phyloP scores from a whole-genome alignment of 2,113 vertebrate genomes.

The Ondatra zibethicus region DNA sequence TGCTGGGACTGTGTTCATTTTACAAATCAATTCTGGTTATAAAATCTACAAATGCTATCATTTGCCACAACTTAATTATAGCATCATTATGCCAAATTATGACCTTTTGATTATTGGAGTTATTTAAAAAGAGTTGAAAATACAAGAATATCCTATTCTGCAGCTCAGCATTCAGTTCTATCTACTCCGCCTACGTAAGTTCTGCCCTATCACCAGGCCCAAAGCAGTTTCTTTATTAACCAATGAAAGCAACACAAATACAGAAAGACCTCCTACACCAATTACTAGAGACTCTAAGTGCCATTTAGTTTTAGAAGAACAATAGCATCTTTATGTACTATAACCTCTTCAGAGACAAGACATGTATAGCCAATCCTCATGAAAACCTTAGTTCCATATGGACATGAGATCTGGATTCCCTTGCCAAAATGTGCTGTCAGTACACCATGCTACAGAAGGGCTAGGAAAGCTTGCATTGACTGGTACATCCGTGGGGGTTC shows the following conservation, averaged over 20 bases:
- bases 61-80: constrained; percentile 80
- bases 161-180: too few species aligned
- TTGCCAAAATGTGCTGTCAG: background rate
- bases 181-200: too few species aligned
- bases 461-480: background rate
- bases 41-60: constrained; percentile 76
- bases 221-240: too few species aligned
- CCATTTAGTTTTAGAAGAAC: background rate
- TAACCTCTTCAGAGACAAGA: background rate
- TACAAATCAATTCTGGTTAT: constrained; percentile 80
- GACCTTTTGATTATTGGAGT: constrained; percentile 85
- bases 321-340: background rate
- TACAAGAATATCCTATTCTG: background rate
- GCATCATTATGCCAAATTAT: constrained; percentile 77
- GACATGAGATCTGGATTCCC: background rate
- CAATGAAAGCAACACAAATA: too few species aligned
- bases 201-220: too few species aligned
- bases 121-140: constrained; percentile 57
- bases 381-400: background rate
- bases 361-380: background rate
- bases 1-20: constrained; percentile 77
- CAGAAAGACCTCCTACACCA: too few species aligned
- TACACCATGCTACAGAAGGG: background rate
- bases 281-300: background rate
- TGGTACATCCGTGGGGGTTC: background rate